phyloP scores from a whole-genome alignment of 2,113 vertebrate species.

The Calonectris borealis region DNA sequence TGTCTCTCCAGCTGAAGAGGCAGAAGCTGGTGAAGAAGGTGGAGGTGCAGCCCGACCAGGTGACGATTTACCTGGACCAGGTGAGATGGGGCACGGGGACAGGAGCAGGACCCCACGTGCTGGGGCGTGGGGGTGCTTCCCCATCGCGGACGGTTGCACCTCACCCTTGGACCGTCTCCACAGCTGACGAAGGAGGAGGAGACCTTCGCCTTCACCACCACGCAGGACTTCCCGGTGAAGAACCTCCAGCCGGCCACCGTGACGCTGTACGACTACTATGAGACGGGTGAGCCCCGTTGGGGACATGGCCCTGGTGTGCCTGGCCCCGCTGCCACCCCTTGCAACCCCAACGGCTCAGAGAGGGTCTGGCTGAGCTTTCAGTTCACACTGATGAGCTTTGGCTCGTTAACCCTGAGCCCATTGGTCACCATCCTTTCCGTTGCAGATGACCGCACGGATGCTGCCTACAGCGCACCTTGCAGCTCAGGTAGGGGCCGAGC shows the following conservation, averaged over 20 bases:
- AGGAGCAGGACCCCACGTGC: accelerated
- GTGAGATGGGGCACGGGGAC: neutral
- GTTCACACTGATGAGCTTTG: neutral
- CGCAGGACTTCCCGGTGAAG: neutral
- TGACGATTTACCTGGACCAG: conserved; percentile 52
- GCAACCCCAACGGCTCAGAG: neutral
- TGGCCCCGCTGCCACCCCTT: neutral
- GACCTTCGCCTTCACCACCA: neutral
- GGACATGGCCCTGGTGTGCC: accelerated
- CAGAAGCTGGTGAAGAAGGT: conserved; percentile 41
- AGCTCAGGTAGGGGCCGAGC: conserved; percentile 20
- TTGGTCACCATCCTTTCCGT: accelerated
- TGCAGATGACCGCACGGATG: conserved; percentile 28
- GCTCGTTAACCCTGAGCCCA: neutral
- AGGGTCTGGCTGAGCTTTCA: neutral
- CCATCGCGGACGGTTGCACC: accelerated
- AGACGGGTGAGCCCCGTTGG: neutral
- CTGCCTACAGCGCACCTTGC: conserved; percentile 23
- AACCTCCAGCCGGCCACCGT: conserved; percentile 11
- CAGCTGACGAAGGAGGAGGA: neutral
- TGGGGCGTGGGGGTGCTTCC: neutral
- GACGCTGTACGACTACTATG: conserved; percentile 31
- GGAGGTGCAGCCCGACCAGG: conserved; percentile 26
- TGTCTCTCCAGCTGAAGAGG: conserved; percentile 24
- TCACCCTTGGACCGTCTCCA: neutral